Conservation (phyloP, 2,113 vertebrate genomes). For the Percina caprodes region DNA sequence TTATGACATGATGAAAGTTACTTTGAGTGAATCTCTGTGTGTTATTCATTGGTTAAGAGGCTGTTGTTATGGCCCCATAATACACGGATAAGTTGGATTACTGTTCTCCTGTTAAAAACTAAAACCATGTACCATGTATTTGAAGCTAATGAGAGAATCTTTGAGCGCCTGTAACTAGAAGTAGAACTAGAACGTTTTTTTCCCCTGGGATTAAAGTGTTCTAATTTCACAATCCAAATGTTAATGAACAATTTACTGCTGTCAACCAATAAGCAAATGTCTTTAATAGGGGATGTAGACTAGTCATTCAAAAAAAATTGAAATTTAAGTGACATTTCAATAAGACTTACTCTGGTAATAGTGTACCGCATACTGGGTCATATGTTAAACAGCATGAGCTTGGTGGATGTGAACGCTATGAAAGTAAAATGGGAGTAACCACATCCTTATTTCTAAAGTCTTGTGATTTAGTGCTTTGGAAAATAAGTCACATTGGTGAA, state of each 20-base stretch:
- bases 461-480: not conserved
- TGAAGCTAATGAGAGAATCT: no score
- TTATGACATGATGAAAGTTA: not conserved
- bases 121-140: no score
- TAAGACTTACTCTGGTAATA: not conserved
- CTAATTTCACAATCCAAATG: not conserved
- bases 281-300: not conserved
- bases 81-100: not conserved
- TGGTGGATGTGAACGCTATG: not conserved
- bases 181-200: no score
- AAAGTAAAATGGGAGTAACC: not conserved
- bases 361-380: not conserved
- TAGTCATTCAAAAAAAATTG: not conserved
- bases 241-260: not conserved
- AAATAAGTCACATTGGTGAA: not conserved
- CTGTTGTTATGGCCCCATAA: no score
- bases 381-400: not conserved
- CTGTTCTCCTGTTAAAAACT: not conserved
- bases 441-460: not conserved
- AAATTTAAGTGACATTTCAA: not conserved
- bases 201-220: no score
- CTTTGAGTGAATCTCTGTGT: no score
- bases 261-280: not conserved
- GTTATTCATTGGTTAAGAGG: not conserved
- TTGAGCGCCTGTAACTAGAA: no score